phyloP scores from a whole-genome alignment of 2,797 vertebrate species.

The Parotocinclus haroldoi region DNA sequence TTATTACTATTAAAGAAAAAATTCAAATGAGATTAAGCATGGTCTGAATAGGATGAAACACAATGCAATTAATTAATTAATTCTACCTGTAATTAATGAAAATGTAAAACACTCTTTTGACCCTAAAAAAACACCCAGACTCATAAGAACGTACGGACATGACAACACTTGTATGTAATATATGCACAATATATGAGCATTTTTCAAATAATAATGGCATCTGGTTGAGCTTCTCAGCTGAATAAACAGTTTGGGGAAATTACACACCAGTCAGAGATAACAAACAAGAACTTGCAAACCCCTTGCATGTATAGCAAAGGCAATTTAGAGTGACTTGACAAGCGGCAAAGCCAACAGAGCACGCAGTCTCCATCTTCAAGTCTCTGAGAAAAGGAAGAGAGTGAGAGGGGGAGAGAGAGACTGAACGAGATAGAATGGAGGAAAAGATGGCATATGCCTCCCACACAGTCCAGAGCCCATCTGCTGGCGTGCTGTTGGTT shows the following conservation, averaged over 20 bases:
- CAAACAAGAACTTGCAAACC: conserved; percentile 47
- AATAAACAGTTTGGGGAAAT: conserved; percentile 42
- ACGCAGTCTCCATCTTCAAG: conserved; percentile 41
- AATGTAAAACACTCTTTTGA: too few relatives aligned
- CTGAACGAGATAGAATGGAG: conserved; percentile 35
- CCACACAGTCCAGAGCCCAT: conserved; percentile 56
- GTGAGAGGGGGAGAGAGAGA: conserved; percentile 13
- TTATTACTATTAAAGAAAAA: too few relatives aligned
- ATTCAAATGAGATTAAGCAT: too few relatives aligned
- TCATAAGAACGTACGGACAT: too few relatives aligned
- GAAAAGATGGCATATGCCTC: conserved; percentile 52
- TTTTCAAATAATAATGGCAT: conserved; percentile 31
- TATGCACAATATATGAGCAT: not conserved
- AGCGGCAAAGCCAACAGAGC: conserved; percentile 42
- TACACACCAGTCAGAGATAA: conserved; percentile 39
- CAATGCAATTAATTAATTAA: too few relatives aligned
- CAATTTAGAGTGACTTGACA: conserved; percentile 40
- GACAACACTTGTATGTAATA: not conserved
- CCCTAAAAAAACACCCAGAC: too few relatives aligned
- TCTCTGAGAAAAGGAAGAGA: conserved; percentile 23
- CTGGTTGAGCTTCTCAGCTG: conserved; percentile 39
- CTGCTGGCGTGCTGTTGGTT: conserved; percentile 52
- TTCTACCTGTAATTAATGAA: too few relatives aligned
- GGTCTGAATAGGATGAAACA: too few relatives aligned
- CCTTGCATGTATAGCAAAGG: conserved; percentile 40